Evolutionary conservation across 2,797 vertebrate genomes (phyloP), one percentile per base, ranked within the genome.

Genomic region (Carcharodon carcharias): DNA sequence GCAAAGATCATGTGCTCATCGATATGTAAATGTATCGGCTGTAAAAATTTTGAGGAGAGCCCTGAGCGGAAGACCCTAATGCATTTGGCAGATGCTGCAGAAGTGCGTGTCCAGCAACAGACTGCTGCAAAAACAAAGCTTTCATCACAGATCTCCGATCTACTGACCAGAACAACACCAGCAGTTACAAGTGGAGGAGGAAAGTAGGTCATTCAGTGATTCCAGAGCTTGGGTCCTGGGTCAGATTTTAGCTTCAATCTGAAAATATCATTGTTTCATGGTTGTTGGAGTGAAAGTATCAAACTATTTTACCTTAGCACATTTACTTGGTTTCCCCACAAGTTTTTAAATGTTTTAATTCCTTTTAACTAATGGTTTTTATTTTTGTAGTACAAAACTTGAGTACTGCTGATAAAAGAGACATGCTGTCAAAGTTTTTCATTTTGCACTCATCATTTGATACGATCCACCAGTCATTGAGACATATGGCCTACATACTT

Each of bases 1-100:
- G 99, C 99, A 91, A 99, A 99, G 98, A 99, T 99, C 97, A 99
- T 99, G 99, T 99, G 99, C 97, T 99, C 99, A 95, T 99, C 99
- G 88, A 99, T 99, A 97, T 99, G 99, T 97, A 99, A 99, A 97
- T 99, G 99, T 96, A 98, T 99, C 71, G 99, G 99, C 97, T 99
- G 99, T 97, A 99, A 99, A 97, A 99, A 99, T 97, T 99, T 99
- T 96, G 99, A 99, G 97, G 99, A 99, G 97, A 99, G 99, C 96
- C 99, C 99, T 0, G 99, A 99, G 97, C 98, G 99, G 96, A 99
- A 99, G 98, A 99, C 99, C 0, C 80, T 99, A 97, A 99, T 99
- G 99, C 99, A 99, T 97, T 97, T 99, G 97, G 99, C 99, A 0
- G 99, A 99, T 0, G 99, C 99, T 3, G 99, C 99, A 0, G 99